Percentiles rank a stretch among this genome's conserved stretches.
These are phyloP conservation scores for Hirtodrosophila histrioides DNA, from an alignment of 2,888 invertebrate species.

Conservation along the genomic window DNA sequence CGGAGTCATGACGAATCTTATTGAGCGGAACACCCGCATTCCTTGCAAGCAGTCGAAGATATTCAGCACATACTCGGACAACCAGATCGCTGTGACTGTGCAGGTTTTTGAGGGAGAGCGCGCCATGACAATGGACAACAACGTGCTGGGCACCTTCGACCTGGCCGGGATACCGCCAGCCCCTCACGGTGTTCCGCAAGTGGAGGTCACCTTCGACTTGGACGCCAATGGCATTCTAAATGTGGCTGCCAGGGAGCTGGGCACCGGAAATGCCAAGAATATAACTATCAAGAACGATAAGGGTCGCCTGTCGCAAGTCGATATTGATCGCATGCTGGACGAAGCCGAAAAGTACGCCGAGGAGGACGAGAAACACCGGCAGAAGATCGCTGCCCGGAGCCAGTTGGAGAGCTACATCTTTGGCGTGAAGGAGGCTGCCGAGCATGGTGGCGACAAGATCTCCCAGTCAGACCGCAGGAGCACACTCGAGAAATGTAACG, in stretches of 20 bases:
- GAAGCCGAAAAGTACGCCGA: conserved; percentile 90
- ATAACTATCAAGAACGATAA: conserved; percentile 94
- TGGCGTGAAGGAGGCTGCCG: conserved; percentile 88
- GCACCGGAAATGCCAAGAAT: conserved; percentile 89
- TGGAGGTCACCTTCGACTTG: conserved; percentile 91
- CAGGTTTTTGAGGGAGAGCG: conserved; percentile 92
- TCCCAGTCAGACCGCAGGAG: conserved; percentile 34
- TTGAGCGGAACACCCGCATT: conserved; percentile 89
- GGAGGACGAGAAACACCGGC: conserved; percentile 89
- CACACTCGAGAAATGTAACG: conserved; percentile 86
- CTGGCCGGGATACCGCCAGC: conserved; percentile 98
- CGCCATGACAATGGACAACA: conserved; percentile 97
- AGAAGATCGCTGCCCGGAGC: conserved; percentile 89
- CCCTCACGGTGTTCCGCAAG: conserved; percentile 93
- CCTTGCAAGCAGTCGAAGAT: conserved; percentile 90
- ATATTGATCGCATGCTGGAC: conserved; percentile 91
- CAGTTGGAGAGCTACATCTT: conserved; percentile 89
- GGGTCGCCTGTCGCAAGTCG: conserved; percentile 91
- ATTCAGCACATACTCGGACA: conserved; percentile 92
- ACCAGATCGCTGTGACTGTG: conserved; percentile 90
- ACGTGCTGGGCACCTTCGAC: conserved; percentile 97
- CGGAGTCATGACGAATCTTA: conserved; percentile 91
- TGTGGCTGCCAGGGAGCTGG: conserved; percentile 90
- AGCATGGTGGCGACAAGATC: conserved; percentile 87
- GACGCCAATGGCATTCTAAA: conserved; percentile 98